Base-by-base conservation (phyloP, 1,140 invertebrate species). In the Nasonia vitripennis region DNA sequence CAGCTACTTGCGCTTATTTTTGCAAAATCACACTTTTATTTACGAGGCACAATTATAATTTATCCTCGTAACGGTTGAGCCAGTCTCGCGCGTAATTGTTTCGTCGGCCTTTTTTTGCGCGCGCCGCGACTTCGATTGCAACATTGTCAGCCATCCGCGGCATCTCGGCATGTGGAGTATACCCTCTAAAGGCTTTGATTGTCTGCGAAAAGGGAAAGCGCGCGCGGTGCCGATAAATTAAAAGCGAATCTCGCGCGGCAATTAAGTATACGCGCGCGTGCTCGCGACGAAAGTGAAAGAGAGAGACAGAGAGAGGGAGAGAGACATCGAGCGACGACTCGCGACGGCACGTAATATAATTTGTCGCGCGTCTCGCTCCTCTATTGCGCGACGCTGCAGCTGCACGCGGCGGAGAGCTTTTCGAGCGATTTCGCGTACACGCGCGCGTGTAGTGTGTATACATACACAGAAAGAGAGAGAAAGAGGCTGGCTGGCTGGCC, bases 211-310 rank as follows among this genome's bases (percentile, higher is more conserved):
- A 81, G 68, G 12, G 68, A 81, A 62, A 82, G 81, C 81, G 71
- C 67, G 67, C 45, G 55, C 55, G n/a, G 6, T 10, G 17, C 17
- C 81, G 73, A 83, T 78, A 68, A 83, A 83, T 83, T 31, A 83
- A 68, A 68, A n/a, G 83, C 48, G 31, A 45, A 84, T 31, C 37
- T 78, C 4, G 3, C 41, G 9, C 48, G 45, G 48, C 70, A 34
- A 82, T 62, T 82, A 75, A 48, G 10, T 45, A 45, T 45, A 45
- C n/a, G 7, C 3, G 71, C 45, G 71, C 70, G 27, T 7, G 27
- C 27, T 27, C 27, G 23, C 11, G 14, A 14, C 45, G 23, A 82
- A 34, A 82, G 70, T n/a, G 23, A 14, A 48, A 27, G 73, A 79
- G 23, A 55, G 68, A 70, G n/a, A 70, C 17, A 55, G 68, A 71